Percentiles rank a stretch among this genome's conserved stretches.
Conservation (phyloP, 2,888 invertebrate genomes). For the Cerastoderma edule region DNA sequence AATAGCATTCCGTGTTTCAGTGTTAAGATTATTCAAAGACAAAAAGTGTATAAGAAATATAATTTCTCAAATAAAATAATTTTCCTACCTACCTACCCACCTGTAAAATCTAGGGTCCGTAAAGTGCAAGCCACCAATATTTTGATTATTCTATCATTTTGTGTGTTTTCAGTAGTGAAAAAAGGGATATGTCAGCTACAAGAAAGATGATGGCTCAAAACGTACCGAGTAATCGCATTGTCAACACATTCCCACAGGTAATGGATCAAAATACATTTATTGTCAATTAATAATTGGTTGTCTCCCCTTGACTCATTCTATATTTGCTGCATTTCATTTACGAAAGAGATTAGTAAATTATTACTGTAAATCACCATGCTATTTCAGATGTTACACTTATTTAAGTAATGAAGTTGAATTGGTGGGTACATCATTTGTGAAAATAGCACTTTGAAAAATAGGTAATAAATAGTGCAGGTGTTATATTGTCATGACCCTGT, state of each 20-base stretch:
- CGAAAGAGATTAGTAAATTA: background rate
- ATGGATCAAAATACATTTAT: background rate
- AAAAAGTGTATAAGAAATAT: no score
- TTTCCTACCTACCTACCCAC: no score
- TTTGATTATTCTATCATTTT: no score
- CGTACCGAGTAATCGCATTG: slow-evolving; percentile 84
- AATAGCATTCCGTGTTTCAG: no score
- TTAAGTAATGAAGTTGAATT: background rate
- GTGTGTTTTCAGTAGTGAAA: no score
- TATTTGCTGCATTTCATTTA: background rate
- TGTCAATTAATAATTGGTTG: background rate
- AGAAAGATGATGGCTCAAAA: slow-evolving; percentile 70
- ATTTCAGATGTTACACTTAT: background rate
- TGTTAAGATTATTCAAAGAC: no score
- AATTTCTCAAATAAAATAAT: no score
- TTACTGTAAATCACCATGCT: background rate
- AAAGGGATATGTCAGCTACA: slow-evolving; percentile 72
- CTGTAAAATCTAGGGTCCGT: no score
- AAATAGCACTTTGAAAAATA: background rate
- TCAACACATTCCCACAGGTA: slow-evolving; percentile 85
- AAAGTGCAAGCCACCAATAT: no score
- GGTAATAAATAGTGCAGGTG: no score
- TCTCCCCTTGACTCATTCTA: background rate
- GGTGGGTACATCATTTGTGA: background rate
- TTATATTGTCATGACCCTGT: no score